phyloP scores from a whole-genome alignment of 2,888 invertebrate genomes.

The Drosophila sordidula region DNA sequence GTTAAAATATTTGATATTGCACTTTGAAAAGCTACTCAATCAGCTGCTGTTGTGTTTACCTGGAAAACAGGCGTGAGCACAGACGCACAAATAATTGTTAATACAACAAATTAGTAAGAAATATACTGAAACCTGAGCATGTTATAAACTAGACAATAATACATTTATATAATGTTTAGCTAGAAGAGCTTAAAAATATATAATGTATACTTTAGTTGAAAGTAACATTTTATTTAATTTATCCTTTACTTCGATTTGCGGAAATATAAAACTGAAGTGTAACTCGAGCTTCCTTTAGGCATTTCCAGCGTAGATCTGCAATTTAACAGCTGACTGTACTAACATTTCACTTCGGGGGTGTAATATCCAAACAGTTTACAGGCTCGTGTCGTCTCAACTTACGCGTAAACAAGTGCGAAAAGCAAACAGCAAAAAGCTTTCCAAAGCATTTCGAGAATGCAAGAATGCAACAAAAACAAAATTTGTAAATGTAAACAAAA shows the following conservation, averaged over 20 bases:
- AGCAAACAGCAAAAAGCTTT: constrained; percentile 31
- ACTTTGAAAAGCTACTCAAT: constrained; percentile 31
- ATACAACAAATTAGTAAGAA: constrained; percentile 14
- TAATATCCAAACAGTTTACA: constrained; percentile 12
- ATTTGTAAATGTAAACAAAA: constrained; percentile 66
- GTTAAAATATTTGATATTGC: constrained; percentile 42
- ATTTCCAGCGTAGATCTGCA: background rate
- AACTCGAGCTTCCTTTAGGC: background rate
- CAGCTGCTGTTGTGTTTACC: constrained; percentile 43
- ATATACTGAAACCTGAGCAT: constrained; percentile 16
- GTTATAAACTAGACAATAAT: constrained; percentile 7
- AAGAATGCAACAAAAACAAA: constrained; percentile 7
- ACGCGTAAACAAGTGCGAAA: constrained; percentile 13
- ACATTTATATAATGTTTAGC: background rate
- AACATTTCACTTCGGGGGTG: constrained; percentile 38
- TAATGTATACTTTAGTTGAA: background rate
- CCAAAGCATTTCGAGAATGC: constrained; percentile 36
- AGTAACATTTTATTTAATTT: background rate
- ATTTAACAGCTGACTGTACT: constrained; percentile 10
- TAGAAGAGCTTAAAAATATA: background rate
- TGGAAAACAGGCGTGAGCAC: constrained; percentile 15
- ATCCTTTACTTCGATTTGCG: background rate
- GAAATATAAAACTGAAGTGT: background rate
- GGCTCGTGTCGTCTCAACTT: constrained; percentile 18
- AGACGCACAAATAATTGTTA: constrained; percentile 25